Evolutionary conservation across 2,888 invertebrate species (phyloP).

Genomic region (Dasypolia templi): DNA sequence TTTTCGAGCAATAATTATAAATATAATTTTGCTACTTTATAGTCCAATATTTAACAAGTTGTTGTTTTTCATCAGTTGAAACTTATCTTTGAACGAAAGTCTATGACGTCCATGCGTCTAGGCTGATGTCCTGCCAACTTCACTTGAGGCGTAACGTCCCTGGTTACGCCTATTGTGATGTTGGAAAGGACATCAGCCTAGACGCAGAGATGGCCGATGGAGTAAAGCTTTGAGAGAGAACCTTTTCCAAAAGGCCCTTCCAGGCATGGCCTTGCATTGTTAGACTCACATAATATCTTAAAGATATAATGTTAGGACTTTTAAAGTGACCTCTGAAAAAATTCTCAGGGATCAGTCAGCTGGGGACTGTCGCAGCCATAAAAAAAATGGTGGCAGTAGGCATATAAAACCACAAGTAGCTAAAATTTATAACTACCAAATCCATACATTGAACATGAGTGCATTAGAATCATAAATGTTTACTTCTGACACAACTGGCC

Average conservation of each 20-base stretch:
- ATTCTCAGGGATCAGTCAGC: background rate
- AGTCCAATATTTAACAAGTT: background rate
- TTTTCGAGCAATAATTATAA: background rate
- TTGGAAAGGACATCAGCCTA: background rate
- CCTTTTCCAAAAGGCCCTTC: no score
- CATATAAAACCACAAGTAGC: background rate
- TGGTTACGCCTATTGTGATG: background rate
- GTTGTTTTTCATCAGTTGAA: background rate
- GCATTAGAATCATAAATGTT: conserved; percentile 30
- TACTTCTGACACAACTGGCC: conserved; percentile 8
- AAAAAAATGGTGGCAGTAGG: no score
- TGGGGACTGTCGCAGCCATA: no score
- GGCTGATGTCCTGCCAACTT: no score
- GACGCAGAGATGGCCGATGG: background rate
- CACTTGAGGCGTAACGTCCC: no score
- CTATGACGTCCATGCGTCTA: no score
- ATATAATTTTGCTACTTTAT: background rate
- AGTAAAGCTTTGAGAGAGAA: background rate
- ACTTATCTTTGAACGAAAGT: background rate
- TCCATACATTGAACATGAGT: conserved; percentile 21
- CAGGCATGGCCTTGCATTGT: no score
- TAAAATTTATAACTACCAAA: background rate
- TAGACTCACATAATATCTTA: background rate
- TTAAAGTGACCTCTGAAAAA: background rate
- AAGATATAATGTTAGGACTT: background rate